Evolutionary conservation across 2,113 vertebrate genomes (phyloP).

Genomic region (Leuciscus idus): DNA sequence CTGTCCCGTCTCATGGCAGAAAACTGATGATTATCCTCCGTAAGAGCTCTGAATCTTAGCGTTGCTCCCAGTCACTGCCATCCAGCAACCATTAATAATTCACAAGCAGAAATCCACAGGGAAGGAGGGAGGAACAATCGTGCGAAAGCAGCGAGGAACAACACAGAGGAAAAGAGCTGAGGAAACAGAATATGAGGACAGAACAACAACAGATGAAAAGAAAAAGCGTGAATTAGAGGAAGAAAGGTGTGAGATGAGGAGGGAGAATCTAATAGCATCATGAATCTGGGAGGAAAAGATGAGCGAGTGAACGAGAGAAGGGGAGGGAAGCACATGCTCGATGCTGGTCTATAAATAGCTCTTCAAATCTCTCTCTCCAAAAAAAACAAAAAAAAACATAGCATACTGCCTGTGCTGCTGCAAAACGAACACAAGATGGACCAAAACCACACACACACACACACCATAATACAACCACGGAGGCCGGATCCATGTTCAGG

Average conservation of each 20-base stretch:
- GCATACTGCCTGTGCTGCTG: constrained; percentile 72
- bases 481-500: constrained; percentile 3
- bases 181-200: constrained; percentile 7
- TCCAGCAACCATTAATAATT: constrained; percentile 60
- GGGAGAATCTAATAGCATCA: constrained; percentile 40
- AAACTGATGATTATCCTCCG: not conserved
- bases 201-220: constrained; percentile 2
- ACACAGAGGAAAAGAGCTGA: constrained; percentile 3
- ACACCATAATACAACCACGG: not conserved
- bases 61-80: constrained; percentile 50
- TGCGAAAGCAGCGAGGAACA: constrained; percentile 40
- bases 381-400: constrained; percentile 69
- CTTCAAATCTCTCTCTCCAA: constrained; percentile 74
- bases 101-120: constrained; percentile 45
- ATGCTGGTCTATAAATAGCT: constrained; percentile 82
- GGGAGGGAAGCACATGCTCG: constrained; percentile 67
- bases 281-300: constrained; percentile 32
- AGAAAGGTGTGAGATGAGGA: constrained; percentile 42
- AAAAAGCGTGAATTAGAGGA: constrained; percentile 42
- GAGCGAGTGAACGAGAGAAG: constrained; percentile 63
- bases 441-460: constrained; percentile 6
- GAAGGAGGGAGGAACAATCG: constrained; percentile 60
- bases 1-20: not conserved
- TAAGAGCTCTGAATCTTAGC: constrained; percentile 48
- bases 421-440: constrained; percentile 64